A percentile compares a stretch with the other conserved stretches of the same genome.
Evolutionary conservation across 1,140 invertebrate genomes (phyloP).

Genomic region (Nixonia krombeini): DNA sequence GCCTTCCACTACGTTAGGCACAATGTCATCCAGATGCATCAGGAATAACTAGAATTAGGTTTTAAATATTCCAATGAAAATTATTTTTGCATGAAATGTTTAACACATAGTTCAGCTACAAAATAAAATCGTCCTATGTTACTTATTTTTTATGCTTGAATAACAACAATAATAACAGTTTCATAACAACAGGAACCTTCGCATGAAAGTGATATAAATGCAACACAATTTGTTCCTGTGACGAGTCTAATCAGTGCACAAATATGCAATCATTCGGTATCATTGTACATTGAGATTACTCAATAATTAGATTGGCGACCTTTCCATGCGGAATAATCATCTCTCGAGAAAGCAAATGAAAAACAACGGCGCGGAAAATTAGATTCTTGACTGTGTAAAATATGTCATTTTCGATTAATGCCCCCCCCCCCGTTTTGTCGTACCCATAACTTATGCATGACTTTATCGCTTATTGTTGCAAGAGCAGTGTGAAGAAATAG

Average conservation of each 20-base stretch:
- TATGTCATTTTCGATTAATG: no score
- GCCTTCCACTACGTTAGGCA: slow-evolving; percentile 74
- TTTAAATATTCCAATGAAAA: no score
- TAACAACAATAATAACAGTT: neutral
- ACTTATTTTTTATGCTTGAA: neutral
- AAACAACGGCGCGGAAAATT: no score
- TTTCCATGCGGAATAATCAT: slow-evolving; percentile 43
- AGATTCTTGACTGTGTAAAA: no score
- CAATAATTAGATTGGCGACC: slow-evolving; percentile 17
- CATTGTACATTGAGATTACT: slow-evolving; percentile 36
- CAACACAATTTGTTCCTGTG: slow-evolving; percentile 10
- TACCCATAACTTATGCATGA: no score
- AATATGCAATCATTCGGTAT: slow-evolving; percentile 23
- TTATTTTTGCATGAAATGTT: no score
- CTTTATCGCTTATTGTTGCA: no score
- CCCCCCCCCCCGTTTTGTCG: no score
- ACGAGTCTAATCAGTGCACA: slow-evolving; percentile 26
- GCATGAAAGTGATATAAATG: slow-evolving; percentile 3
- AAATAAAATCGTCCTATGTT: neutral
- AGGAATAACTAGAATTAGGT: slow-evolving; percentile 79
- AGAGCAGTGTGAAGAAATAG: no score
- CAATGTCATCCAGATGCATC: slow-evolving; percentile 85
- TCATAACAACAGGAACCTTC: neutral
- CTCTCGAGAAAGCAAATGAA: no score
- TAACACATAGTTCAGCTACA: no score